Conservation (phyloP, 2,113 vertebrate species). For the Ciconia maguari region DNA sequence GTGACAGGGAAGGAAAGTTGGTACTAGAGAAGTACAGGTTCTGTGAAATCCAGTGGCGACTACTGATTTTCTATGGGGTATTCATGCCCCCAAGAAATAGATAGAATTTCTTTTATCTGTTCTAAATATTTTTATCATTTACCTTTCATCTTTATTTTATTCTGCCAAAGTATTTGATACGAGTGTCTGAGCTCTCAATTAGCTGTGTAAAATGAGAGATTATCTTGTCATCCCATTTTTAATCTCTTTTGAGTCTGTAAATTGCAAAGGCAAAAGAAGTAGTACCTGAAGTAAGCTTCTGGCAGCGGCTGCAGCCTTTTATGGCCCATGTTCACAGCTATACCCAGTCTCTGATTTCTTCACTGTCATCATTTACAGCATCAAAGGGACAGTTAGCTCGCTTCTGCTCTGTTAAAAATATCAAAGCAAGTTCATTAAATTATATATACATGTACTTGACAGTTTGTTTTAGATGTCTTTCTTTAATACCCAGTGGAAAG, state of each 20-base stretch:
- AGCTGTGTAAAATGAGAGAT: constrained; percentile 10
- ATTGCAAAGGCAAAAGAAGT: not conserved
- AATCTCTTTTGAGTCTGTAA: constrained; percentile 36
- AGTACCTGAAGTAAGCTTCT: constrained; percentile 17
- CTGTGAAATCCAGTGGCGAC: not conserved
- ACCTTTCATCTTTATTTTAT: not conserved
- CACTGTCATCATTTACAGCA: constrained; percentile 16
- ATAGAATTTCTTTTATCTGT: not conserved
- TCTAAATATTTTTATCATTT: constrained; percentile 29
- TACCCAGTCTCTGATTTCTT: not conserved
- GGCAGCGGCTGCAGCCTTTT: not conserved
- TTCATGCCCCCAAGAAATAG: not conserved
- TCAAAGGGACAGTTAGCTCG: constrained; percentile 1
- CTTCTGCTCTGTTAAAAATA: constrained; percentile 6
- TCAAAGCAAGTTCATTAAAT: constrained; percentile 27
- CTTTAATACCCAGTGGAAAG: constrained; percentile 38
- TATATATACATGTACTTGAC: constrained; percentile 19
- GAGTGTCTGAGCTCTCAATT: not conserved
- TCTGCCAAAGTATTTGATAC: not conserved
- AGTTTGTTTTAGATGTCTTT: constrained; percentile 22
- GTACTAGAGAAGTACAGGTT: not conserved
- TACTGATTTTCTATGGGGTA: not conserved
- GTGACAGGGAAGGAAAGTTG: not conserved
- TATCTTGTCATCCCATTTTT: constrained; percentile 27
- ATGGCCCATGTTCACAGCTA: not conserved